Conservation (phyloP, 2,113 vertebrate genomes). For the Geococcyx californianus region DNA sequence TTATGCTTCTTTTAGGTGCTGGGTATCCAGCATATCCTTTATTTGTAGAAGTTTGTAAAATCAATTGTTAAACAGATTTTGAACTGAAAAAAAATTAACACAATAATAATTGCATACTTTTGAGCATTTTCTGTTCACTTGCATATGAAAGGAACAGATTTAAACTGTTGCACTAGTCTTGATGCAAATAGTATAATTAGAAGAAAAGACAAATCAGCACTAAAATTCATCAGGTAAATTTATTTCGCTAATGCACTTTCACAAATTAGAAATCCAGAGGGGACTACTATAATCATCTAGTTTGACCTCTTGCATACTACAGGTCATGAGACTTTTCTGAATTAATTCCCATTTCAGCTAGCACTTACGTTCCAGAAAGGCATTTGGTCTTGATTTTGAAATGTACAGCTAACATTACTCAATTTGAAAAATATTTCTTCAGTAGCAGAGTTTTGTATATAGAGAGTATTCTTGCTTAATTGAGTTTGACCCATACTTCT, state of each 20-base stretch:
- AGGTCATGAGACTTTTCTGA: neutral
- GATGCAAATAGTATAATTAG: neutral
- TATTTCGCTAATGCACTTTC: neutral
- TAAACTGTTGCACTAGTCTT: neutral
- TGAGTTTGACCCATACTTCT: neutral
- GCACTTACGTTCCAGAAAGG: neutral
- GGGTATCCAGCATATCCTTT: neutral
- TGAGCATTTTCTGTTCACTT: neutral
- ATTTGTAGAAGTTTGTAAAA: neutral
- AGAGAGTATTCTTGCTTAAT: neutral
- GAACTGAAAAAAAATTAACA: neutral
- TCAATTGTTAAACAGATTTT: neutral
- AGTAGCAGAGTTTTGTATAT: neutral
- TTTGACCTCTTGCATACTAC: neutral
- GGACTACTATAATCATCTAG: neutral
- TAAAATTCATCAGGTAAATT: neutral
- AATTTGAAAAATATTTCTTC: neutral
- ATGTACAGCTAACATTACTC: neutral
- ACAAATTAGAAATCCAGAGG: slow-evolving; percentile 1
- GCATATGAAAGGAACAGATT: neutral
- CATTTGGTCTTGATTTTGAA: neutral
- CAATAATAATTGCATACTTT: neutral
- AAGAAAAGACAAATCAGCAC: neutral
- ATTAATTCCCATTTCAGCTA: slow-evolving; percentile 1
- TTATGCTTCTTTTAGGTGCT: neutral